Conservation (phyloP, 2,113 vertebrate genomes). For the Lanius collurio region DNA sequence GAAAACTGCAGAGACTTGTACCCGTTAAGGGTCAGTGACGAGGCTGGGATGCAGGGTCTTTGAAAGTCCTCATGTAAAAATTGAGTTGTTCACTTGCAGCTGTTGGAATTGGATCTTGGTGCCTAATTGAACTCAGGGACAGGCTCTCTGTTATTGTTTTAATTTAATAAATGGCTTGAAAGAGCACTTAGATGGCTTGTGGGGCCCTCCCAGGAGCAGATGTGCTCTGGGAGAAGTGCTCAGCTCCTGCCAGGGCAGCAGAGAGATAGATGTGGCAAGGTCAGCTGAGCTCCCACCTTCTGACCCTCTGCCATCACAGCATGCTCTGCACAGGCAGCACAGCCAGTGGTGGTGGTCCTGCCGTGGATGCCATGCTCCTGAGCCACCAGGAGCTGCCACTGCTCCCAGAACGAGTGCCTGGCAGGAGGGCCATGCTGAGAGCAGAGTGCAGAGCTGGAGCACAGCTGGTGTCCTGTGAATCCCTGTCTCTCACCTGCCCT, state of each 20-base stretch:
- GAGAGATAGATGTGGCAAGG: neutral
- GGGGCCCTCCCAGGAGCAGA: neutral
- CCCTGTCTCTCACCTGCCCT: neutral
- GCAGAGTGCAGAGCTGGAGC: neutral
- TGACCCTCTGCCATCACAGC: neutral
- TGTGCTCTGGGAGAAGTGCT: neutral
- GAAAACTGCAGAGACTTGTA: neutral
- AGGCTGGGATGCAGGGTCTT: neutral
- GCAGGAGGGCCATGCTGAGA: neutral
- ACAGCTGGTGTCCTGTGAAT: neutral
- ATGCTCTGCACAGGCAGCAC: neutral
- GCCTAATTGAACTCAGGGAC: neutral
- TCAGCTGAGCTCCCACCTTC: neutral
- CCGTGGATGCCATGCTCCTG: neutral
- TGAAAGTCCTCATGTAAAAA: neutral
- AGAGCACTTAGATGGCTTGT: neutral
- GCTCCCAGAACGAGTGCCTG: neutral
- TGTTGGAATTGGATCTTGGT: neutral
- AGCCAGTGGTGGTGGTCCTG: accelerated
- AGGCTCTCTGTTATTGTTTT: neutral
- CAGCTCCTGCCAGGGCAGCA: neutral
- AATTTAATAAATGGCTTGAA: neutral
- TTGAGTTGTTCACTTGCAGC: neutral
- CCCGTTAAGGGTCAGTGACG: neutral
- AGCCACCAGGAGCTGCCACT: neutral